Conservation (phyloP, 2,113 vertebrate genomes). For the Psephotus haematonotus region DNA sequence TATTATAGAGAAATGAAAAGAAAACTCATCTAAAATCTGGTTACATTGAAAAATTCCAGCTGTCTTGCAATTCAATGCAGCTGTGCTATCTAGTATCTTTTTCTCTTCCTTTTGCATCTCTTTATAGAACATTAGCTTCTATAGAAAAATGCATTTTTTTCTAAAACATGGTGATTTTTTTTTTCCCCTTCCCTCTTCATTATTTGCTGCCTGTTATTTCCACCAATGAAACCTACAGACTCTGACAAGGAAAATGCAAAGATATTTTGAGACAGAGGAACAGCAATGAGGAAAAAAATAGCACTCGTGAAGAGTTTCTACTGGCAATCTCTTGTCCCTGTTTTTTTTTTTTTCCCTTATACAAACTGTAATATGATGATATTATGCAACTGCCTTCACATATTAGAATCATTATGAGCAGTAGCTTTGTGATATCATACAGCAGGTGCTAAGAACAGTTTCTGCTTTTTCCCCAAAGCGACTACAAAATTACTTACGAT, state of each 20-base stretch:
- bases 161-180: constrained; percentile 32
- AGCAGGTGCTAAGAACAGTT: constrained; percentile 72
- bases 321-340: constrained; percentile 5
- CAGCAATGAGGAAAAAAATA: constrained; percentile 31
- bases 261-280: constrained; percentile 43
- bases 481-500: constrained; percentile 65
- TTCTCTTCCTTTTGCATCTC: constrained; percentile 49
- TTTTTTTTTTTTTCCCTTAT: constrained; percentile 18
- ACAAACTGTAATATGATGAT: constrained; percentile 52
- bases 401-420: constrained; percentile 46
- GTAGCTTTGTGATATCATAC: constrained; percentile 65
- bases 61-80: constrained; percentile 70
- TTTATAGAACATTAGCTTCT: constrained; percentile 62
- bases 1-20: constrained; percentile 69
- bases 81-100: constrained; percentile 54
- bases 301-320: constrained; percentile 14
- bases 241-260: constrained; percentile 45
- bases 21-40: constrained; percentile 67
- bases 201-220: constrained; percentile 32
- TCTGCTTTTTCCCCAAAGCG: constrained; percentile 59
- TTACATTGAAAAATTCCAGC: constrained; percentile 69
- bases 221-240: constrained; percentile 2
- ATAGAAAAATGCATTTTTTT: constrained; percentile 30
- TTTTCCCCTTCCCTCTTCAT: neutral
- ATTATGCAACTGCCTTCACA: constrained; percentile 55